Evolutionary conservation across 2,888 invertebrate species (phyloP).

Genomic region (Gandaritis pyraliata): DNA sequence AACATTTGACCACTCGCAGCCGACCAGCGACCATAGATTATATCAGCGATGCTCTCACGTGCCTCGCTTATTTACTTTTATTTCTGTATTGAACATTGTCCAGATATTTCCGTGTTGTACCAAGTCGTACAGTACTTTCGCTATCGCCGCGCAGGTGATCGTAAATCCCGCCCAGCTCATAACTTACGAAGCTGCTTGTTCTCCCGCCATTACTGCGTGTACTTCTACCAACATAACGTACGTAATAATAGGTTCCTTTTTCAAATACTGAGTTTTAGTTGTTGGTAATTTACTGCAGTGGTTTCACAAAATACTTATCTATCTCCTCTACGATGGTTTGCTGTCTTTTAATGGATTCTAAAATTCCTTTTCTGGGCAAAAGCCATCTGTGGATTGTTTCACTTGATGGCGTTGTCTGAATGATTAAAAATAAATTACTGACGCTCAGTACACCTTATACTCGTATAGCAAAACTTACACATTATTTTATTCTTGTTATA

Average conservation of each 20-base stretch:
- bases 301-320: no score
- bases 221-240: conserved; percentile 35
- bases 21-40: conserved; percentile 30
- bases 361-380: no score
- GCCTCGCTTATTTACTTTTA: conserved; percentile 30
- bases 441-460: no score
- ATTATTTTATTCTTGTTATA: background rate
- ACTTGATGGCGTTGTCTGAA: no score
- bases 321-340: no score
- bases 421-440: no score
- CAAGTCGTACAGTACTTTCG: conserved; percentile 47
- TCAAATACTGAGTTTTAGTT: conserved; percentile 24
- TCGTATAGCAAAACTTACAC: no score
- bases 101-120: conserved; percentile 46
- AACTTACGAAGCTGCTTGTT: conserved; percentile 40
- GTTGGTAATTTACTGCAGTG: background rate
- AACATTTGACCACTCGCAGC: conserved; percentile 13
- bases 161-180: conserved; percentile 52
- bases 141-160: conserved; percentile 46
- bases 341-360: no score
- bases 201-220: conserved; percentile 44
- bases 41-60: conserved; percentile 28
- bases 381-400: no score
- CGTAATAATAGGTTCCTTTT: conserved; percentile 46
- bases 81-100: conserved; percentile 34